Conservation (phyloP, 2,113 vertebrate genomes). For the Gadus chalcogrammus region DNA sequence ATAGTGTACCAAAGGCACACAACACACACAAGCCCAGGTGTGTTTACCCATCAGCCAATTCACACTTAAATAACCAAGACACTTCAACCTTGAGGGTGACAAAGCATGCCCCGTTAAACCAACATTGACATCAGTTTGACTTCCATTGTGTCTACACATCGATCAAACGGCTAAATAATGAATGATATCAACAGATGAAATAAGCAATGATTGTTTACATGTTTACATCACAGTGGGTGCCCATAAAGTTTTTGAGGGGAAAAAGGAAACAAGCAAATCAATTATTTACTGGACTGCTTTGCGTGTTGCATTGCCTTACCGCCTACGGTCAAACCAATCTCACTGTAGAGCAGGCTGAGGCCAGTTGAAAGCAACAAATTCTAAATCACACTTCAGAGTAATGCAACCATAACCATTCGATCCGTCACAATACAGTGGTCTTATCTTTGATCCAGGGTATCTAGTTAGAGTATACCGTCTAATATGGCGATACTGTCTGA, state of each 20-base stretch:
- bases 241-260: conserved; percentile 22
- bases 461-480: no score
- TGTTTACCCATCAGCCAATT: conserved; percentile 18
- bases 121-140: conserved; percentile 19
- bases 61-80: conserved; percentile 35
- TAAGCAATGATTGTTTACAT: conserved; percentile 20
- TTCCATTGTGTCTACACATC: conserved; percentile 4
- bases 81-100: conserved; percentile 28
- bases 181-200: conserved; percentile 35
- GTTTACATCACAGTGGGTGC: conserved; percentile 1
- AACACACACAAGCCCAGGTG: conserved; percentile 10
- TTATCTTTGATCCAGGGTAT: no score
- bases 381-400: no score
- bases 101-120: conserved; percentile 25
- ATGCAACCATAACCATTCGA: no score
- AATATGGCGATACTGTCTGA: no score
- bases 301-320: conserved; percentile 25
- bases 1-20: conserved; percentile 8
- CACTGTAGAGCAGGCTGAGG: neutral
- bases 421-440: no score
- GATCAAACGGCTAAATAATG: conserved; percentile 26
- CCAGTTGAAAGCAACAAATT: no score
- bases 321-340: neutral
- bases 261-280: conserved; percentile 27
- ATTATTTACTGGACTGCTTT: conserved; percentile 38